Conservation (phyloP, 2,888 invertebrate species). For the Epinotia demarniana region DNA sequence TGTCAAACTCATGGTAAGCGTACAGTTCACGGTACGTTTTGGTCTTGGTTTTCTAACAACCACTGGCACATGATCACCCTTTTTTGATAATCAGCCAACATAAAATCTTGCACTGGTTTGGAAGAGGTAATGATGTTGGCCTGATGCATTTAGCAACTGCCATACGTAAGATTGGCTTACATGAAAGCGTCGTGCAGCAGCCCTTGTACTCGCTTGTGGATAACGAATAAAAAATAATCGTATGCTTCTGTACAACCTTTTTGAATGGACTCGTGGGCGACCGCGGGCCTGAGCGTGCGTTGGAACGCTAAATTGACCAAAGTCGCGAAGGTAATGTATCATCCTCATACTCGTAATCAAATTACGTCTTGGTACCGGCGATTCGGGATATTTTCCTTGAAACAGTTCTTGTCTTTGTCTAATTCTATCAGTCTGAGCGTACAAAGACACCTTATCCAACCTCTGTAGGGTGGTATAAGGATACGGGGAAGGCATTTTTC, state of each 20-base stretch:
- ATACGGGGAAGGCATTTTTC: no score
- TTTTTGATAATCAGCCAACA: no score
- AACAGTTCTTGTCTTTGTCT: no score
- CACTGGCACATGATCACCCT: no score
- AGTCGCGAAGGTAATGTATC: slow-evolving; percentile 4
- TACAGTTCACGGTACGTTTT: no score
- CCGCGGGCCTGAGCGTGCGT: slow-evolving; percentile 10
- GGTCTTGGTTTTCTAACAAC: no score
- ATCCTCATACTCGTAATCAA: slow-evolving; percentile 8
- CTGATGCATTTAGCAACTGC: slow-evolving; percentile 1
- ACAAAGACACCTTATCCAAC: no score
- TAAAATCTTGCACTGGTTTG: slow-evolving; percentile 9
- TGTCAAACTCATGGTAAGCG: no score
- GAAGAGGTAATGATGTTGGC: background rate
- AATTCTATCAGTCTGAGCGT: no score
- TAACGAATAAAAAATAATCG: slow-evolving; percentile 12
- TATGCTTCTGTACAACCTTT: slow-evolving; percentile 21
- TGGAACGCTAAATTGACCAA: background rate
- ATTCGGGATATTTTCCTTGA: no score
- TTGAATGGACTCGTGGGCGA: slow-evolving; percentile 1
- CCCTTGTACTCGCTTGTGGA: slow-evolving; percentile 28
- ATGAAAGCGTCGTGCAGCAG: slow-evolving; percentile 15
- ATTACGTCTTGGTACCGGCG: no score
- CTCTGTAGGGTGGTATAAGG: no score
- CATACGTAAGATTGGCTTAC: slow-evolving; percentile 12